A percentile compares a stretch with the other conserved stretches of the same genome.
phyloP scores from a whole-genome alignment of 2,888 invertebrate species.

The Glyphotaelius pellucidus region DNA sequence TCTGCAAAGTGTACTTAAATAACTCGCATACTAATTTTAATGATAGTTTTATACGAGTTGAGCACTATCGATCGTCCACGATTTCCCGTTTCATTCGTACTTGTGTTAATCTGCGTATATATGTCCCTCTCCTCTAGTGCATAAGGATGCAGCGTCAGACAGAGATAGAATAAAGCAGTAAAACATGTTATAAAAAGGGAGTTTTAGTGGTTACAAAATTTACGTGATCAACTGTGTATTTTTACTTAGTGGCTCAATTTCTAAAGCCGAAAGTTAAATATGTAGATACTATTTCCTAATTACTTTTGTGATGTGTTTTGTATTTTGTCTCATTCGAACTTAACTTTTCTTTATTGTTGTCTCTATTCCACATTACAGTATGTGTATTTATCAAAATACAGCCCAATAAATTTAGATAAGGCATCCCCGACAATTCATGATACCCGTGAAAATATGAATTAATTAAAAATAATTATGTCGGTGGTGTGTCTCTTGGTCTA shows the following conservation, averaged over 20 bases:
- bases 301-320: neutral
- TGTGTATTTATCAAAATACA: neutral
- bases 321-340: neutral
- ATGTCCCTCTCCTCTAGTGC: neutral
- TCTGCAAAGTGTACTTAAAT: neutral
- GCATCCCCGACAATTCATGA: too few relatives aligned
- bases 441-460: too few relatives aligned
- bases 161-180: neutral
- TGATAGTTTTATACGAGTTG: neutral
- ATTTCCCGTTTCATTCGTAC: slow-evolving; percentile 19
- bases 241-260: neutral
- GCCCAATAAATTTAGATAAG: neutral
- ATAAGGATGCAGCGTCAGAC: slow-evolving; percentile 36
- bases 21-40: neutral
- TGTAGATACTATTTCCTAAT: neutral
- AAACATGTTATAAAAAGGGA: neutral
- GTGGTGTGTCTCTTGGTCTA: too few relatives aligned
- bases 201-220: neutral
- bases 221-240: neutral
- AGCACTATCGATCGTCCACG: slow-evolving; percentile 44
- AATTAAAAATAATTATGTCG: too few relatives aligned
- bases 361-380: neutral
- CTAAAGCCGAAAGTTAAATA: neutral
- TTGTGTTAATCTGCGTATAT: neutral
- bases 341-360: neutral